Evolutionary conservation across 2,113 vertebrate genomes (phyloP), one percentile per base, ranked within the genome.

Genomic region (Anser brachyrhynchus): DNA sequence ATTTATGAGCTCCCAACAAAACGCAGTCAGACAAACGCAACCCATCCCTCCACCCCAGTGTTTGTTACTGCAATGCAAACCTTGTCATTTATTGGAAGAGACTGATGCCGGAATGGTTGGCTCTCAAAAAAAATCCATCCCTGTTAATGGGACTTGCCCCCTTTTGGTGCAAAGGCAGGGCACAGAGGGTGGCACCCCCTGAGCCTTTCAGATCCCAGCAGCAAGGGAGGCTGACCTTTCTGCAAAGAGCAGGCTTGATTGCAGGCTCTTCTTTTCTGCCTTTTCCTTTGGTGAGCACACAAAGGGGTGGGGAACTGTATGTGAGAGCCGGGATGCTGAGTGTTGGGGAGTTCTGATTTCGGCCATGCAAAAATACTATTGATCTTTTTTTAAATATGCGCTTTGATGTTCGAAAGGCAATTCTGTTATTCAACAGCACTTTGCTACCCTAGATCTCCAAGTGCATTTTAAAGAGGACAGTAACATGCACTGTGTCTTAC

Each of bases 391-490:
- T 61, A 49, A 73, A 46, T 8, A 0, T 29, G 9, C 4, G 73
- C 81, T 92, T 92, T 92, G 87, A 77, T 77, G 91, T 81, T 75
- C 78, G 82, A 82, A 91, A 81, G 58, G 65, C 49, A 78, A 17
- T n/a, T 87, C 67, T 52, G 41, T 57, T 76, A 59, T n/a, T 91
- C 83, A 67, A 26, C 37, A 59, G 71, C 37, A 8, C 72, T 72
- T 87, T 67, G 31, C 31, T 87, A 5, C 31, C 43, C 52, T 5
- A 6, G 41, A 13, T 72, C 66, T 72, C 71, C 58, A 37, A n/a
- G 76, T 9, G 78, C 46, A 37, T 64, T 87, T 31, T 13, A 46
- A 26, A 46, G 83, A 46, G 58, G 71, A 37, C 22, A 20, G 54
- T 80, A 26, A 7, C 22, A 2, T 1, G 21, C 0, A 1, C 33